phyloP scores from a whole-genome alignment of 2,888 invertebrate species.

The Isotomurus palustris region DNA sequence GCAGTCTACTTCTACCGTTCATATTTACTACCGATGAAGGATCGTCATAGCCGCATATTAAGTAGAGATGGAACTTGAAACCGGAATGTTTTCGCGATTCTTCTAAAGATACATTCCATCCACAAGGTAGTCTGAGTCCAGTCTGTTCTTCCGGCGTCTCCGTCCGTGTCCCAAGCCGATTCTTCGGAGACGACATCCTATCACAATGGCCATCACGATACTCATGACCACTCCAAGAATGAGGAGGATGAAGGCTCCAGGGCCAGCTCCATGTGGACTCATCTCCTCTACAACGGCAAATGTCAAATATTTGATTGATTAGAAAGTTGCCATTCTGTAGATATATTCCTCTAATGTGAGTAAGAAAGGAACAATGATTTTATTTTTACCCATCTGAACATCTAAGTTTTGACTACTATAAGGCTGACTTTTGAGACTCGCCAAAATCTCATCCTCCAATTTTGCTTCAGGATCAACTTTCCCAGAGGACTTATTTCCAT shows the following conservation, averaged over 20 bases:
- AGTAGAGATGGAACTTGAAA: too few species aligned
- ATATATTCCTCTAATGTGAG: too few species aligned
- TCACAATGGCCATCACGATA: conserved; percentile 70
- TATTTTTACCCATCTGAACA: conserved; percentile 28
- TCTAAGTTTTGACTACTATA: conserved; percentile 22
- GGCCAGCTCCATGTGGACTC: conserved; percentile 33
- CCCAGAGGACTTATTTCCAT: conserved; percentile 6
- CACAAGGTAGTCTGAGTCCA: conserved; percentile 92
- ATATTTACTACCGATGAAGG: too few species aligned
- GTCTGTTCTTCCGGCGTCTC: conserved; percentile 56
- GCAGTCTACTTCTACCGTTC: too few species aligned
- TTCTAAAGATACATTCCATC: conserved; percentile 90
- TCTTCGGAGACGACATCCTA: conserved; percentile 76
- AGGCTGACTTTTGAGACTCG: conserved; percentile 34
- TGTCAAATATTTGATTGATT: too few species aligned
- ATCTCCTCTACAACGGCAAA: conserved; percentile 24
- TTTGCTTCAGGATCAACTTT: conserved; percentile 13
- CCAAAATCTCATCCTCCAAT: conserved; percentile 27
- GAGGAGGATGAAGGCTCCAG: conserved; percentile 42
- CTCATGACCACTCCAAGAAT: conserved; percentile 70
- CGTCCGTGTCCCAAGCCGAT: conserved; percentile 53
- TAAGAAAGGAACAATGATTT: too few species aligned
- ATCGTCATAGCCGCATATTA: too few species aligned
- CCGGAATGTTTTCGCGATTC: too few species aligned
- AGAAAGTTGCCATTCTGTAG: too few species aligned